A percentile compares a stretch with the other conserved stretches of the same genome.
Conservation (phyloP, 2,113 vertebrate species). For the Ranitomeya imitator region DNA sequence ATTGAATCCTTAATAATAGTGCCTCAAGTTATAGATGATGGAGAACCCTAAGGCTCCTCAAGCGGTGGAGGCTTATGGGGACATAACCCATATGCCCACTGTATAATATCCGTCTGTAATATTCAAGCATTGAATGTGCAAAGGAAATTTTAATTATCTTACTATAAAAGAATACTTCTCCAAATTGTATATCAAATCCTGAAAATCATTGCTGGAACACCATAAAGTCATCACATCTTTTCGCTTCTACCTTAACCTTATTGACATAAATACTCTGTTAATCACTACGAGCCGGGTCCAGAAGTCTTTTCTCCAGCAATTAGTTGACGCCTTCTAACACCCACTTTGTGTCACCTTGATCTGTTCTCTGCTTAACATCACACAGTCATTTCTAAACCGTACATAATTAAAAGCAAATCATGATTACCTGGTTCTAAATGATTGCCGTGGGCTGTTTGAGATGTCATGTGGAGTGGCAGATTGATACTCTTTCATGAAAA, state of each 20-base stretch:
- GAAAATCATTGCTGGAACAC: neutral
- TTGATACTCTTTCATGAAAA: constrained; percentile 44
- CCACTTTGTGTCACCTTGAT: constrained; percentile 50
- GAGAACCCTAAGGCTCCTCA: neutral
- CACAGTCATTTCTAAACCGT: constrained; percentile 33
- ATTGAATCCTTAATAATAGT: no score
- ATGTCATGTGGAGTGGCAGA: constrained; percentile 45
- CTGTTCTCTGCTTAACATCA: constrained; percentile 47
- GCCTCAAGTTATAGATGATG: neutral
- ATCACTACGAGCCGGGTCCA: constrained; percentile 30
- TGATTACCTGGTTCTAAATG: constrained; percentile 46
- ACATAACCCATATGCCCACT: neutral
- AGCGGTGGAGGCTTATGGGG: neutral
- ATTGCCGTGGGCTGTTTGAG: constrained; percentile 49
- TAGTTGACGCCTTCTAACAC: constrained; percentile 41
- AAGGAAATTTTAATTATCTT: neutral
- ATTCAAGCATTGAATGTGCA: neutral
- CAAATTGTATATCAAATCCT: neutral
- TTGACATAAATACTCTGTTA: constrained; percentile 5
- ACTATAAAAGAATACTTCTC: neutral
- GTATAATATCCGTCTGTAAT: neutral
- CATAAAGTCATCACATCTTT: neutral
- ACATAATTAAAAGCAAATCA: constrained; percentile 55
- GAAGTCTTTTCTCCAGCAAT: constrained; percentile 31
- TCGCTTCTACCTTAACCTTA: constrained; percentile 3